phyloP scores from a whole-genome alignment of 2,113 vertebrate species.

The Aptenodytes patagonicus region DNA sequence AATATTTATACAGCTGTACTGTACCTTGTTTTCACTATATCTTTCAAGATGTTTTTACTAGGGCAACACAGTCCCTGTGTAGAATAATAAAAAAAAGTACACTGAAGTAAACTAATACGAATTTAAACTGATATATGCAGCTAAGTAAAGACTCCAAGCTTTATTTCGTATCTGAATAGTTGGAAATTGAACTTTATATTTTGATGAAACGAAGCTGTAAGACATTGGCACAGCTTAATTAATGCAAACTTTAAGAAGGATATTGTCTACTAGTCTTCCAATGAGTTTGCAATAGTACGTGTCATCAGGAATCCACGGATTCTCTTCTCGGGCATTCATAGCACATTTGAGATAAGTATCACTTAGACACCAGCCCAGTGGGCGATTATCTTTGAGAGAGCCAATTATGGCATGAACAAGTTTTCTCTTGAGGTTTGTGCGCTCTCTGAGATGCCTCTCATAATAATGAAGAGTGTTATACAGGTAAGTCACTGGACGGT shows the following conservation, averaged over 20 bases:
- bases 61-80: background rate
- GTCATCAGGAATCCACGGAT: slow-evolving; percentile 94
- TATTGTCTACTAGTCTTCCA: slow-evolving; percentile 97
- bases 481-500: slow-evolving; percentile 96
- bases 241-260: slow-evolving; percentile 76
- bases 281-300: slow-evolving; percentile 98
- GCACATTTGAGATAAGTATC: slow-evolving; percentile 94
- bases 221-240: background rate
- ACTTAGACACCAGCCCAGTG: slow-evolving; percentile 94
- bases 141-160: background rate
- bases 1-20: background rate
- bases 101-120: background rate
- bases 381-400: slow-evolving; percentile 95
- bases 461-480: slow-evolving; percentile 99
- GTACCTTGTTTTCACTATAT: background rate
- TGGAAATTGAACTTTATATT: background rate
- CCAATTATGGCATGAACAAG: slow-evolving; percentile 97
- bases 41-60: background rate
- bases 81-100: background rate
- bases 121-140: background rate
- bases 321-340: slow-evolving; percentile 94
- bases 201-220: background rate
- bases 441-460: slow-evolving; percentile 89
- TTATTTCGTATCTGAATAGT: background rate
- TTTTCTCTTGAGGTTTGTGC: slow-evolving; percentile 93